Conservation (phyloP, 1,140 invertebrate genomes). For the Drosophila bocqueti region DNA sequence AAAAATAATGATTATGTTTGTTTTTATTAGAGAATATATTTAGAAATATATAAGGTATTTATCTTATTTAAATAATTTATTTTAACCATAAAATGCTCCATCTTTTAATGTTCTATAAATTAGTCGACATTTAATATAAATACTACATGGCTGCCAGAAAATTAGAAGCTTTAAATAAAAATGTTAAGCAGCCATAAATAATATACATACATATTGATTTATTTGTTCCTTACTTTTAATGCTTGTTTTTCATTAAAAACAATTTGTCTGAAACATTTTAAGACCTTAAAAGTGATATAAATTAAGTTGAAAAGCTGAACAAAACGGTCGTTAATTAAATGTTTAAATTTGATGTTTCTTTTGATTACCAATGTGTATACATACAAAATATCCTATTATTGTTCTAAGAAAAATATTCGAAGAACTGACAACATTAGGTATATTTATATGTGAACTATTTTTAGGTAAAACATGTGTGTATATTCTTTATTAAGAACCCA, state of each 20-base stretch:
- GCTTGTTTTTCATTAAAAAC: neutral
- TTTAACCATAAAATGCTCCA: neutral
- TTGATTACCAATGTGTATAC: neutral
- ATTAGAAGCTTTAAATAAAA: neutral
- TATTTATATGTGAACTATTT: neutral
- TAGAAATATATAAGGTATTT: neutral
- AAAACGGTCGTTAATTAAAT: constrained; percentile 2
- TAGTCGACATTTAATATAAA: neutral
- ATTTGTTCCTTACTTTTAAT: neutral
- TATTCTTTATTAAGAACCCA: neutral
- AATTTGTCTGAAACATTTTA: neutral
- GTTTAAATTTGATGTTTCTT: neutral
- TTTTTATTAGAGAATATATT: neutral
- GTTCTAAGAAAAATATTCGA: neutral
- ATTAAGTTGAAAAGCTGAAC: neutral
- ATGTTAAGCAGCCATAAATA: too few relatives aligned
- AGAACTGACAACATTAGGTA: neutral
- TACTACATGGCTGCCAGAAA: neutral
- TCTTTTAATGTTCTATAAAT: too few relatives aligned
- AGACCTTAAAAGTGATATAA: neutral
- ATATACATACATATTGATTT: too few relatives aligned
- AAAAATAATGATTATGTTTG: neutral
- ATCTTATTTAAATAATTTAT: neutral
- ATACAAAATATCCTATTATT: neutral
- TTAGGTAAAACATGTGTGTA: neutral